Conservation (phyloP, 2,797 vertebrate species). For the Tokudaia tokunoshimensis region DNA sequence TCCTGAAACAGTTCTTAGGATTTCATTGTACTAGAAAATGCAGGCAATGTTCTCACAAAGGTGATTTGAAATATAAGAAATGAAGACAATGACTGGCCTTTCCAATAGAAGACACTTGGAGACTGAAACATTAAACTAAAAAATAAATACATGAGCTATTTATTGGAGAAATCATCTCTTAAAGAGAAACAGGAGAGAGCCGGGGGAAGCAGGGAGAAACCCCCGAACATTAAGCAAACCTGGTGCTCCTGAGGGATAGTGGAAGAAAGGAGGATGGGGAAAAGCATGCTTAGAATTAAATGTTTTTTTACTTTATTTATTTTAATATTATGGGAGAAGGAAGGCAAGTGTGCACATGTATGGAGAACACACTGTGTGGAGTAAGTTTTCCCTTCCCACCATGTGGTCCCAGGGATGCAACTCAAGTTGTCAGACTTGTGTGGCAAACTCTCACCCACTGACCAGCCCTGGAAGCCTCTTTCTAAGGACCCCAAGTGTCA, state of each 20-base stretch:
- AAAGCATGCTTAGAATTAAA: background rate
- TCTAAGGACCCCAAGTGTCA: background rate
- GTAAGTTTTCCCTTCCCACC: background rate
- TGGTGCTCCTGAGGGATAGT: background rate
- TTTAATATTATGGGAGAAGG: background rate
- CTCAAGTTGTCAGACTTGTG: background rate
- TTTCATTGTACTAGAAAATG: background rate
- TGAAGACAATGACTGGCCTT: background rate
- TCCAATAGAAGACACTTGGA: background rate
- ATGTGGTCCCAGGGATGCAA: background rate
- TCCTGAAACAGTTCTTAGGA: background rate
- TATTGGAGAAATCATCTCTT: background rate
- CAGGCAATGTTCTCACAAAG: background rate
- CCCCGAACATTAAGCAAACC: background rate
- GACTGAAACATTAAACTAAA: background rate
- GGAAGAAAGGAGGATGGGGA: background rate
- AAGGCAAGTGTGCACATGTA: too few species aligned
- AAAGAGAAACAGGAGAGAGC: background rate
- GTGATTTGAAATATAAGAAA: background rate
- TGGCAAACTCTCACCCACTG: background rate
- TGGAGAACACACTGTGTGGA: background rate
- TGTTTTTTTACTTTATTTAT: background rate
- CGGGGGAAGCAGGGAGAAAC: background rate
- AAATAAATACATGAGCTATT: background rate
- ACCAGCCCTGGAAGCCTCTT: background rate